phyloP scores from a whole-genome alignment of 2,113 vertebrate species.

The Microcebus jonahi region DNA sequence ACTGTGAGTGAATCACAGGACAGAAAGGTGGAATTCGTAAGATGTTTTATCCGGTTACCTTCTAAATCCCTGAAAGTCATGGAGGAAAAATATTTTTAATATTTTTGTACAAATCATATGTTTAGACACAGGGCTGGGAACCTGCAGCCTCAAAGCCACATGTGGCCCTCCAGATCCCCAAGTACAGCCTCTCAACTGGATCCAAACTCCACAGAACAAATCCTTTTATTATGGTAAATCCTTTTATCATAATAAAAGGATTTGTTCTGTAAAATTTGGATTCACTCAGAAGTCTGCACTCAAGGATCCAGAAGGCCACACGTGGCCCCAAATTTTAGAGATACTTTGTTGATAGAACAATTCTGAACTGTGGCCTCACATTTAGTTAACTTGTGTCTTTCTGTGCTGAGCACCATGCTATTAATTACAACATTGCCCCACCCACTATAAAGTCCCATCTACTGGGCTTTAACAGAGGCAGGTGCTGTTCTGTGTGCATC shows the following conservation, averaged over 20 bases:
- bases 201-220: too few relatives aligned
- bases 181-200: too few relatives aligned
- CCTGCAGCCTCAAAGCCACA: too few relatives aligned
- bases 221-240: too few relatives aligned
- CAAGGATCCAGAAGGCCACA: too few relatives aligned
- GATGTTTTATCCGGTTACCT: constrained; percentile 85
- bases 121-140: not conserved
- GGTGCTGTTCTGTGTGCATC: not conserved
- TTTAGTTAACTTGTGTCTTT: not conserved
- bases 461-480: not conserved
- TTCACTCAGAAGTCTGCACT: too few relatives aligned
- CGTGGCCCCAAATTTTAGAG: not conserved
- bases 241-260: too few relatives aligned
- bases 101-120: not conserved
- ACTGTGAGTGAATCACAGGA: constrained; percentile 85
- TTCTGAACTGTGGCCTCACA: not conserved
- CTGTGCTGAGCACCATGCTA: not conserved
- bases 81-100: constrained; percentile 35
- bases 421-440: not conserved
- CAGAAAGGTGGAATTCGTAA: constrained; percentile 86
- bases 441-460: not conserved
- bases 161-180: too few relatives aligned
- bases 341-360: not conserved
- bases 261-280: too few relatives aligned
- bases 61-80: constrained; percentile 86